Base-by-base conservation (phyloP, 2,888 invertebrate species). In the Frankliniella intonsa region DNA sequence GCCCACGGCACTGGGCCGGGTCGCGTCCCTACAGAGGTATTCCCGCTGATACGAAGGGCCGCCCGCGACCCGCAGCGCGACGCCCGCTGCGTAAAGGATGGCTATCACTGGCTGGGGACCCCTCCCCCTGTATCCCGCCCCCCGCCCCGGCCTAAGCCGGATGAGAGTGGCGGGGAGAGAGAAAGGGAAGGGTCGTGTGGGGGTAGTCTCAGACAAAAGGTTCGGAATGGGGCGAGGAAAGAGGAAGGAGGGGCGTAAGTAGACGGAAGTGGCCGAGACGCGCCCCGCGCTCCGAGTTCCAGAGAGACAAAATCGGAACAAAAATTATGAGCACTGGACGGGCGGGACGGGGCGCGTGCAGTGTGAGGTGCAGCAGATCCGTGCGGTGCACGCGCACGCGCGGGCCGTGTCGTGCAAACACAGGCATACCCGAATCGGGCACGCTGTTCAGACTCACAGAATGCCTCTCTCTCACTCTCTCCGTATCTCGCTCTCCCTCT, bases 401-500 rank as follows among this genome's bases (percentile, higher is more conserved):
- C 17, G n/a, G 69, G 27, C n/a, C 81, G 25, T 80, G 62, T 22
- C 55, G 55, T 7, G 14, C 55, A 7, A 1, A 38, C 38, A 5
- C 38, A 38, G 38, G 2, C 38, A 3, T 5, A 38, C 55, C 12
- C 55, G 8, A 38, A 14, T 62, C 65, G 9, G n/a, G 8, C 81
- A 27, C 22, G 19, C 38, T 62, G 38, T 65, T 38, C 17, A 27
- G 9, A 9, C 81, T 81, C 81, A 51, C 55, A n/a, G 11, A 22
- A n/a, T 81, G 9, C n/a, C 22, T 55, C 55, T 81, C 51, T 81
- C 81, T 50, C 55, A 50, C 50, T 51, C 81, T 50, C 55, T 51
- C 51, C 50, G 51, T 81, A 1, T 50, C 55, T 82, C 82, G 12
- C 81, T 22, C 62, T n/a, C 55, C 19, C 65, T 81, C 81, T 81